Percentiles rank a stretch among this genome's conserved stretches.
Evolutionary conservation across 2,888 invertebrate genomes (phyloP).

Genomic region (Acleris literana): DNA sequence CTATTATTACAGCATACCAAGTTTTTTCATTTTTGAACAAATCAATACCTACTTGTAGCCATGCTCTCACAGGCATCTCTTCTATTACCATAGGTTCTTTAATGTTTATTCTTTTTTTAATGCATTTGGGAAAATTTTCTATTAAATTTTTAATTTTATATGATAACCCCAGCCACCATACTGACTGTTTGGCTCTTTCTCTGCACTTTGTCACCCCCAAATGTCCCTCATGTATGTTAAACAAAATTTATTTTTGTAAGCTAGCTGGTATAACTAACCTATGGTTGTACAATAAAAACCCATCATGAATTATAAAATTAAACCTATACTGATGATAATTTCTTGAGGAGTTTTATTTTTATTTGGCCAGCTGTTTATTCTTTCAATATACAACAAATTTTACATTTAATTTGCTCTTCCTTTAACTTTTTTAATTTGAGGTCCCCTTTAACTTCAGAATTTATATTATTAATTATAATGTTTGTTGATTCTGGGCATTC

Average conservation of each 20-base stretch:
- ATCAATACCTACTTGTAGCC: neutral
- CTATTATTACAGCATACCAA: neutral
- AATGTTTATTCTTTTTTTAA: neutral
- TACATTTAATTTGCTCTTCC: neutral
- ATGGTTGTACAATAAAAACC: neutral
- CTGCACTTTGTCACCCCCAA: neutral
- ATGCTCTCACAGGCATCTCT: neutral
- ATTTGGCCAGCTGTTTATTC: no score
- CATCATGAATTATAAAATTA: neutral
- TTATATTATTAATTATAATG: neutral
- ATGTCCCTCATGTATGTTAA: no score
- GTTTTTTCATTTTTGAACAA: neutral
- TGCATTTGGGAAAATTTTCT: neutral
- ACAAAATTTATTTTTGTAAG: no score
- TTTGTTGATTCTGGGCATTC: neutral
- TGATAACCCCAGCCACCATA: neutral
- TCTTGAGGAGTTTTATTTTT: neutral
- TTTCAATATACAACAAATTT: no score
- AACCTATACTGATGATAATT: neutral
- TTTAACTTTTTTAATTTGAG: neutral
- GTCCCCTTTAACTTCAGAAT: neutral
- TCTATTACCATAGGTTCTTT: neutral
- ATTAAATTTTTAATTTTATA: neutral
- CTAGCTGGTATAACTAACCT: neutral
- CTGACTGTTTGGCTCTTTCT: neutral